phyloP scores from a whole-genome alignment of 2,888 invertebrate genomes.

The Plagodis dolabraria region DNA sequence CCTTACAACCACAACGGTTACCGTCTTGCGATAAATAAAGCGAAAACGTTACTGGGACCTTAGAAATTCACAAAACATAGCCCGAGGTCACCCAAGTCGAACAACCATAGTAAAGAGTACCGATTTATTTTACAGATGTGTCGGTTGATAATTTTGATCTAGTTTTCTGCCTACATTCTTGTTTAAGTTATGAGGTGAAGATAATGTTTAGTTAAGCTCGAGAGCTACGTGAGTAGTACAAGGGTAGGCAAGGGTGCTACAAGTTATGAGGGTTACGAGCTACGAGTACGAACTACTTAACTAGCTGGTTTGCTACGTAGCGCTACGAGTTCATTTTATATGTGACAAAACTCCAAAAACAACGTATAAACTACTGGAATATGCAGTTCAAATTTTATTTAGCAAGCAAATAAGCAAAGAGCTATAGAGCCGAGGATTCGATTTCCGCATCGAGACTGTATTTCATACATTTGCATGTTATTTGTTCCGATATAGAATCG shows the following conservation, averaged over 20 bases:
- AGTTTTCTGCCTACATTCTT: constrained; percentile 16
- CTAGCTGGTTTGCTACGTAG: constrained; percentile 1
- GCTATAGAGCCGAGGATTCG: constrained; percentile 13
- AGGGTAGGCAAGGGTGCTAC: constrained; percentile 15
- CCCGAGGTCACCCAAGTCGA: constrained; percentile 32
- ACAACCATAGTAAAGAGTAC: constrained; percentile 21
- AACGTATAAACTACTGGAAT: constrained; percentile 1
- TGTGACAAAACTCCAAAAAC: neutral
- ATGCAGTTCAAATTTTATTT: constrained; percentile 7
- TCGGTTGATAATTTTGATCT: constrained; percentile 23
- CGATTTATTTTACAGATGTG: constrained; percentile 27
- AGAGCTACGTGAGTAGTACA: constrained; percentile 19
- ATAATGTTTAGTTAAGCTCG: constrained; percentile 22
- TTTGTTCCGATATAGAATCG: constrained; percentile 20
- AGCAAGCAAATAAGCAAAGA: constrained; percentile 5
- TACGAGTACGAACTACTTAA: constrained; percentile 10
- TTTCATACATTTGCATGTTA: constrained; percentile 26
- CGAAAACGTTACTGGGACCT: constrained; percentile 23
- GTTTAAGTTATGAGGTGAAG: constrained; percentile 18
- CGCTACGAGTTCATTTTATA: neutral
- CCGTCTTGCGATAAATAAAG: constrained; percentile 44
- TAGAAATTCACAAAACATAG: constrained; percentile 33
- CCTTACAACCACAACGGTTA: constrained; percentile 32
- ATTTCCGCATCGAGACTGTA: constrained; percentile 22
- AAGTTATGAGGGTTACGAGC: constrained; percentile 23